A percentile compares a stretch with the other conserved stretches of the same genome.
phyloP scores from a whole-genome alignment of 2,888 invertebrate genomes.

The Bellardia bayeri region DNA sequence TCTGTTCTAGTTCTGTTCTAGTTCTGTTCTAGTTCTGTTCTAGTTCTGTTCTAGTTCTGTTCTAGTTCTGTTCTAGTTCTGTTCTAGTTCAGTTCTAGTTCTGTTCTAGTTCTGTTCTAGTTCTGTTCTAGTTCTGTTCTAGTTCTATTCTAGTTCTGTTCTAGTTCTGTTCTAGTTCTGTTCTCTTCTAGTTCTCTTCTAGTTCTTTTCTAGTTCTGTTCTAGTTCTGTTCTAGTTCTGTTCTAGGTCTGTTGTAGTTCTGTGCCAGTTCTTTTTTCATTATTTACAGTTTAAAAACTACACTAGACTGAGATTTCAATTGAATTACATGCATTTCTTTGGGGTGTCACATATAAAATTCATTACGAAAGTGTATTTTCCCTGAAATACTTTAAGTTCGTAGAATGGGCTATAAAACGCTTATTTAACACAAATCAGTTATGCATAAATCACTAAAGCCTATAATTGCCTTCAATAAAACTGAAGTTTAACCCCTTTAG shows the following conservation, averaged over 20 bases:
- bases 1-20: neutral
- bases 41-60: neutral
- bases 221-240: neutral
- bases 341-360: no score
- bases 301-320: no score
- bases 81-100: neutral
- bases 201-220: neutral
- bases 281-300: neutral
- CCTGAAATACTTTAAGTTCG: neutral
- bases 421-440: neutral
- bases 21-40: neutral
- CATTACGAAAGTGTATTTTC: neutral
- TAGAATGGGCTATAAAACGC: neutral
- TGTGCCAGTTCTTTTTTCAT: neutral
- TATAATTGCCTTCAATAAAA: constrained; percentile 20
- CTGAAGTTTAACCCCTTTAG: neutral
- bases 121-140: neutral
- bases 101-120: neutral
- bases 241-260: neutral
- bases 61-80: neutral
- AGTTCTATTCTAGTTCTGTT: neutral
- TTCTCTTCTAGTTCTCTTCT: neutral
- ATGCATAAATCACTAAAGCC: neutral
- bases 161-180: neutral
- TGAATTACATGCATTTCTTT: no score